These are phyloP conservation scores for Homarus gammarus DNA, from an alignment of 2,888 invertebrate genomes.

Conservation along the genomic window DNA sequence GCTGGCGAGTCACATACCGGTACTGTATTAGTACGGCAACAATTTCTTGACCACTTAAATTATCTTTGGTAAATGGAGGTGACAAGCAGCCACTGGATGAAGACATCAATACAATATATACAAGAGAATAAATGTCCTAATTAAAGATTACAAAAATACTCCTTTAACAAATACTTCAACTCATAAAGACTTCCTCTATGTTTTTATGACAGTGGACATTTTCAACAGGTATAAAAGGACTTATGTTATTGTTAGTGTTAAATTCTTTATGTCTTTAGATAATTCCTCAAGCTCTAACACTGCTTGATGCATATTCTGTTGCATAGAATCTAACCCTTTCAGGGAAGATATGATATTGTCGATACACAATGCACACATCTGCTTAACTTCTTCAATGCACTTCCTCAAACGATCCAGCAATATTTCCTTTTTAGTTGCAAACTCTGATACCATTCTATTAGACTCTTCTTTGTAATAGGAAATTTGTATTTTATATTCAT, in stretches of 20 bases:
- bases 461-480: constrained; percentile 25
- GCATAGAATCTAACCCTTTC: neutral
- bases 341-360: constrained; percentile 10
- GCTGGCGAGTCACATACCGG: neutral
- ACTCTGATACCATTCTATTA: constrained; percentile 10
- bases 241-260: constrained; percentile 6
- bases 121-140: neutral
- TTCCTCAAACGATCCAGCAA: constrained; percentile 3
- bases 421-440: neutral
- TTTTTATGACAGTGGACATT: no score
- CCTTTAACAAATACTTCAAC: no score
- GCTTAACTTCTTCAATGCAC: constrained; percentile 32
- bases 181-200: no score
- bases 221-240: no score
- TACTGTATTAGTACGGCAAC: neutral
- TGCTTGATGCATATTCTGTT: neutral
- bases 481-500: neutral
- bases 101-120: neutral
- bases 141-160: no score
- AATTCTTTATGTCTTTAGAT: neutral
- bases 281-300: neutral
- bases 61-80: neutral
- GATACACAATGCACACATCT: neutral
- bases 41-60: neutral
- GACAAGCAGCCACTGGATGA: neutral